Evolutionary conservation across 2,888 invertebrate species (phyloP), one percentile per base, ranked within the genome.

Genomic region (Sminthurides aquaticus): DNA sequence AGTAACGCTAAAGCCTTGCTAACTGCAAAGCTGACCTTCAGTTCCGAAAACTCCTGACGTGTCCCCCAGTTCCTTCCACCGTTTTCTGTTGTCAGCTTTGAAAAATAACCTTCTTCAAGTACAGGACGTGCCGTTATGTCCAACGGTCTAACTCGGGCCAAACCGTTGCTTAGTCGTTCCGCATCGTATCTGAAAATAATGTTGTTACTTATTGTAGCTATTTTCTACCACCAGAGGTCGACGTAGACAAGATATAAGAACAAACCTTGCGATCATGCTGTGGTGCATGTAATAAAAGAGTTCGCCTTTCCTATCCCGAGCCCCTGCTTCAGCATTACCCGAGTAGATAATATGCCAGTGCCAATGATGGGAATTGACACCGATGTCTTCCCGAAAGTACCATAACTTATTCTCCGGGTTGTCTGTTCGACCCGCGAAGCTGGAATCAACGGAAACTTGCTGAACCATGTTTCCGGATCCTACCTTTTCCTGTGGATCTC

Each of bases 301-400:
- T 76, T 89, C 89, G 0, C 89, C 89, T 2, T 89, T 82, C 8
- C 89, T 80, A 79, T 89, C 87, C 77, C 91, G 90, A 58, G 82
- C 81, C 2, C 90, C 88, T 49, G 89, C 84, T 0, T 86, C 84
- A 0, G 72, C 76, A 71, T 87, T 86, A 78, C 87, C 87, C 0
- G 91, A 91, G 78, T 91, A 91, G 1, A 91, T 90, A 71, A 91
- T 82, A 78, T 92, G 91, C 91, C 91, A 91, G 77, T 91, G 91
- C 91, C 91, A 92, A 77, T 92, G 91, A 78, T 91, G 91, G 59
- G 90, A 85, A 79, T 91, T 91, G 74, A 91, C 82, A 70, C 90
- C 65, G 29, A 60, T 29, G 54, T 66, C 61, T 61, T 65, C 70
- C 48, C 66, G 64, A 26, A 61, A 67, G 29, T 67, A 90, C 81